Conservation (phyloP, 2,113 vertebrate species). For the Grammomys surdaster region DNA sequence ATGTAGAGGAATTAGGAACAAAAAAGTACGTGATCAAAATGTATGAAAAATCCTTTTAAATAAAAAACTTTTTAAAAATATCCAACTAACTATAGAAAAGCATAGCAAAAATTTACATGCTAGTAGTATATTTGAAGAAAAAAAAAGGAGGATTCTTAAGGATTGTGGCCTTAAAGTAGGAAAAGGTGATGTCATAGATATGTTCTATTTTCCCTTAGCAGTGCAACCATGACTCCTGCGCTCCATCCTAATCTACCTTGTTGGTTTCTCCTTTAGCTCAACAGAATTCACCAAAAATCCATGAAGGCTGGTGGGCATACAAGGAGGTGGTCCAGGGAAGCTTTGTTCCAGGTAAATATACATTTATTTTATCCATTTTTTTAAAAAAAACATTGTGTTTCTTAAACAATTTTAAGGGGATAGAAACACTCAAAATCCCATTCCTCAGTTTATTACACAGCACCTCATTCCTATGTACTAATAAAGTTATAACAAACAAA, state of each 20-base stretch:
- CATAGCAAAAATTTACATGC: neutral
- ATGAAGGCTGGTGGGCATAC: conserved; percentile 99
- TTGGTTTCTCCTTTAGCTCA: conserved; percentile 91
- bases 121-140: neutral
- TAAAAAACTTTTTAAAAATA: neutral
- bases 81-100: neutral
- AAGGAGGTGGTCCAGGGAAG: conserved; percentile 99
- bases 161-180: neutral
- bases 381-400: neutral
- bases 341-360: conserved; percentile 97
- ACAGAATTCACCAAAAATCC: conserved; percentile 97
- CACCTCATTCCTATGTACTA: neutral
- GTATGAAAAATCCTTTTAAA: neutral
- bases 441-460: neutral
- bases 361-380: conserved; percentile 4
- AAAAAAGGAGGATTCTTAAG: neutral
- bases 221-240: neutral
- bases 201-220: neutral
- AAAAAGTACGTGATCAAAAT: neutral
- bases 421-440: neutral
- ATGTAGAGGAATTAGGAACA: neutral
- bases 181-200: neutral
- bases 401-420: neutral
- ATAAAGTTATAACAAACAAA: neutral
- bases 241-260: conserved; percentile 14